Conservation (phyloP, 2,888 invertebrate genomes). For the Melieria omissa region DNA sequence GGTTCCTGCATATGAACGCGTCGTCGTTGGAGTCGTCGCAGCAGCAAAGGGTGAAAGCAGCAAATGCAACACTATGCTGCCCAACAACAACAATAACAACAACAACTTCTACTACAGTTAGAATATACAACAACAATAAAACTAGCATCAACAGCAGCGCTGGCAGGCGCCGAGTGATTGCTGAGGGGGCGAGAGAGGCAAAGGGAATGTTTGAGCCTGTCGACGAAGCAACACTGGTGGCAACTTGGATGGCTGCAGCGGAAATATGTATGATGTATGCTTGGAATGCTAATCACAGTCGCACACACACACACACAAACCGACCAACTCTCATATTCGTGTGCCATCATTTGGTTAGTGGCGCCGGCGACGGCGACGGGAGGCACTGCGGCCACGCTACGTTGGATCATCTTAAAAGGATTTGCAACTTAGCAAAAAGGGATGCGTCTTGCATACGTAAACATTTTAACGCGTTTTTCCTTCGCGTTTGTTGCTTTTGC, state of each 20-base stretch:
- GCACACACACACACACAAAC: slow-evolving; percentile 31
- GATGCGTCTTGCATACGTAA: slow-evolving; percentile 62
- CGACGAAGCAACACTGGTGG: neutral
- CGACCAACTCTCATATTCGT: slow-evolving; percentile 10
- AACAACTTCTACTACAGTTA: neutral
- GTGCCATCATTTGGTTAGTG: neutral
- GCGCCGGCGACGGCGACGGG: neutral
- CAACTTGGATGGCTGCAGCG: slow-evolving; percentile 32
- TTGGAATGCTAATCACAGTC: slow-evolving; percentile 59
- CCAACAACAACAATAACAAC: neutral
- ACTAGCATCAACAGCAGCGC: neutral
- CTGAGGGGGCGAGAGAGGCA: neutral
- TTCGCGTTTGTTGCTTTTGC: neutral
- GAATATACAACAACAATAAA: slow-evolving; percentile 7
- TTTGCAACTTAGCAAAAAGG: slow-evolving; percentile 63
- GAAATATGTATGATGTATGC: slow-evolving; percentile 59
- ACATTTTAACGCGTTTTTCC: slow-evolving; percentile 42
- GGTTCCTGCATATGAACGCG: slow-evolving; percentile 31
- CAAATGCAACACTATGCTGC: neutral
- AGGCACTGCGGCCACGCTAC: neutral
- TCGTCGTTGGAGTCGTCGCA: neutral
- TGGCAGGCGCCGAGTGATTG: too few species aligned
- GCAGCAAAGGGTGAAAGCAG: neutral
- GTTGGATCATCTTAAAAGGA: slow-evolving; percentile 64
- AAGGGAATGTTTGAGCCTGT: neutral